These are phyloP conservation scores for Gallinago solitaria DNA, from an alignment of 2,797 vertebrate genomes.

Conservation along the genomic window DNA sequence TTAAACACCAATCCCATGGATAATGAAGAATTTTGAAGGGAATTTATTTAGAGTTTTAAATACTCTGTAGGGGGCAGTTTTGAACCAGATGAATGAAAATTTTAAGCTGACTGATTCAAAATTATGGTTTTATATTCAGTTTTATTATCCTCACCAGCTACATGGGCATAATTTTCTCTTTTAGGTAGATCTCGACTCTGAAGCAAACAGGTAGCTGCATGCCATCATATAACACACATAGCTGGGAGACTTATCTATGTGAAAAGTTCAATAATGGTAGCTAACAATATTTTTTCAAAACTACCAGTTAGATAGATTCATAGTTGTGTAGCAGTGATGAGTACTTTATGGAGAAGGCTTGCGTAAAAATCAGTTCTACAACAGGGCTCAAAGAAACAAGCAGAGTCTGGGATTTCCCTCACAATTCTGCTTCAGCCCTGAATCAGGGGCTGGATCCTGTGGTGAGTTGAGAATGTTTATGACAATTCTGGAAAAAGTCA, in stretches of 20 bases:
- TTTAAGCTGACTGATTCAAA: background rate
- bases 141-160: background rate
- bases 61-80: conserved; percentile 53
- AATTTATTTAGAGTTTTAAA: conserved; percentile 18
- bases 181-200: background rate
- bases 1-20: background rate
- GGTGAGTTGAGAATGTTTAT: background rate
- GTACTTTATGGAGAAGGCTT: background rate
- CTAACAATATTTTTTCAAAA: background rate
- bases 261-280: background rate
- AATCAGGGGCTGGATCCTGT: background rate
- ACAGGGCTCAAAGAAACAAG: background rate
- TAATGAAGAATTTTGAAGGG: background rate
- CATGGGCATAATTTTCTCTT: background rate
- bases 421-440: background rate
- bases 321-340: background rate
- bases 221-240: background rate
- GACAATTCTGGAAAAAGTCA: background rate
- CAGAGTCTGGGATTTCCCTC: background rate
- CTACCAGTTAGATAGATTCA: background rate
- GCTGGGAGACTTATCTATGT: background rate
- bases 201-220: background rate
- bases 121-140: background rate
- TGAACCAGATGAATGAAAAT: conserved; percentile 40
- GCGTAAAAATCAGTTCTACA: background rate